phyloP scores from a whole-genome alignment of 1,140 invertebrate genomes.

The Drosophila kepulauana region DNA sequence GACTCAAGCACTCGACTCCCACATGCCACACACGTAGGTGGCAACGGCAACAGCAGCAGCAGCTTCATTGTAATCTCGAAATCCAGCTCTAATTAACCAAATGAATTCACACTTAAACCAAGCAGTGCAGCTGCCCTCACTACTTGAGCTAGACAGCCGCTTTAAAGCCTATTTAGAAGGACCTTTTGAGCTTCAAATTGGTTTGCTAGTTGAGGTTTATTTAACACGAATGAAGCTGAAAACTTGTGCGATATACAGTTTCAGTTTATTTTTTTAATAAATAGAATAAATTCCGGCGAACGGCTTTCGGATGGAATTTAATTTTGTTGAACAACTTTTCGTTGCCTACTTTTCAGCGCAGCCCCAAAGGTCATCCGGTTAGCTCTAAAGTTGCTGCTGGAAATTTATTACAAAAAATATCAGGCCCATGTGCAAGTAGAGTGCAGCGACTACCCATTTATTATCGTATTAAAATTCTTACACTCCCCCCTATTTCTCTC shows the following conservation, averaged over 20 bases:
- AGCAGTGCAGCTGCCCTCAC: constrained; percentile 39
- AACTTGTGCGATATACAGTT: neutral
- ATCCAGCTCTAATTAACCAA: constrained; percentile 76
- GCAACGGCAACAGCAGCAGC: neutral
- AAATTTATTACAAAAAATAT: constrained; percentile 67
- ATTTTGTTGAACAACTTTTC: constrained; percentile 46
- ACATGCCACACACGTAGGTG: neutral
- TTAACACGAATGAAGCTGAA: neutral
- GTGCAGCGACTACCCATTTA: constrained; percentile 50
- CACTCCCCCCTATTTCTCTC: neutral
- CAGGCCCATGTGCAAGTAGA: constrained; percentile 33
- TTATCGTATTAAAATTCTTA: constrained; percentile 78
- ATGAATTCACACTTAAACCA: constrained; percentile 77
- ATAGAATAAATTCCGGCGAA: constrained; percentile 5
- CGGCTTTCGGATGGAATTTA: constrained; percentile 39
- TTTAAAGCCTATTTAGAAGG: constrained; percentile 1
- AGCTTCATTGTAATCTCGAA: constrained; percentile 57
- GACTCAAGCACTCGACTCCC: neutral
- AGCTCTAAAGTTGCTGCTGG: constrained; percentile 54
- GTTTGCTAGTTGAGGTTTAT: neutral
- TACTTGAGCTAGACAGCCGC: constrained; percentile 34
- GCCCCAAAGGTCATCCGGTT: constrained; percentile 46
- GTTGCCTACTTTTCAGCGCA: constrained; percentile 32
- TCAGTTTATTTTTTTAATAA: constrained; percentile 5
- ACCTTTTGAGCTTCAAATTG: neutral